These are phyloP conservation scores for Perca schrenkii DNA, from an alignment of 2,113 vertebrate species.

Conservation along the genomic window DNA sequence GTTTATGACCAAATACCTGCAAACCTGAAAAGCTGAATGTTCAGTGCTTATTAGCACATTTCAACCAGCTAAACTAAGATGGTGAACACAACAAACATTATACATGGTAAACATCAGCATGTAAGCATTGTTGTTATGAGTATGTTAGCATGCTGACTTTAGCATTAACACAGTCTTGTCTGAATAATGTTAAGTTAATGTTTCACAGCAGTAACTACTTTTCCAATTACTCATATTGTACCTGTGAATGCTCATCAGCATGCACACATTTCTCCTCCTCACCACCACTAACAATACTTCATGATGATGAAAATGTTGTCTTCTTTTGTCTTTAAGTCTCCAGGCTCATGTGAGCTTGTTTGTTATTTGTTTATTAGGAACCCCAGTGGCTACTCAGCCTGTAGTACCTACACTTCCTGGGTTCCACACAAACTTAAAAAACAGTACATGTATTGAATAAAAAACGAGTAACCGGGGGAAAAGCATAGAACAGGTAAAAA, in stretches of 20 bases:
- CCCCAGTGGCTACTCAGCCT: background rate
- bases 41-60: no score
- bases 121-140: background rate
- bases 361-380: slow-evolving; percentile 4
- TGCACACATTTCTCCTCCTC: no score
- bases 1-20: no score
- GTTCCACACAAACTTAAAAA: background rate
- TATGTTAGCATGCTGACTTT: background rate
- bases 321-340: background rate
- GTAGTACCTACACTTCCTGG: background rate
- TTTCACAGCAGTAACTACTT: background rate
- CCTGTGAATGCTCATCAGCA: background rate
- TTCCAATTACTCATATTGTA: background rate
- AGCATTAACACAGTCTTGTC: background rate
- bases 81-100: no score
- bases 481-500: background rate
- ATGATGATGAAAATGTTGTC: background rate
- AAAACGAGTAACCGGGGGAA: background rate
- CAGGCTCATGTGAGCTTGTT: background rate
- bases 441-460: background rate
- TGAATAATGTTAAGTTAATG: background rate
- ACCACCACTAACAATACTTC: no score
- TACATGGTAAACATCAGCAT: no score
- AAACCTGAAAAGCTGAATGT: no score
- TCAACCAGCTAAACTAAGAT: no score